phyloP scores from a whole-genome alignment of 1,140 invertebrate species.

The Heterodera carotae region DNA sequence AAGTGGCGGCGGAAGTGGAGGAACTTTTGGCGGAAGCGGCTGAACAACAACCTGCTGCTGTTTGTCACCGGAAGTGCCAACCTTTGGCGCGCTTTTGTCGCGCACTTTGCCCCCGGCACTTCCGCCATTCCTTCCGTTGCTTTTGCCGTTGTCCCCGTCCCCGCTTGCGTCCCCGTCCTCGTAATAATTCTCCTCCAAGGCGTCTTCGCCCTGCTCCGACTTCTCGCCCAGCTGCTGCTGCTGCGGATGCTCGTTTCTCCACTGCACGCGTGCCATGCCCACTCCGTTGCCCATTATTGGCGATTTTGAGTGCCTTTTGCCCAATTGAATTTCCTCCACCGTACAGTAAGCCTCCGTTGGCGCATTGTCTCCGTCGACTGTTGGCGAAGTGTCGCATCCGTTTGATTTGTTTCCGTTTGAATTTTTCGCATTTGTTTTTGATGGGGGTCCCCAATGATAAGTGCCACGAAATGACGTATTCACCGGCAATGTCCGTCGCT shows the following conservation, averaged over 20 bases:
- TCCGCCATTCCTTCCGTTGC: background rate
- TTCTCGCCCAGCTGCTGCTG: background rate
- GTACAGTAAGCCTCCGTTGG: slow-evolving; percentile 10
- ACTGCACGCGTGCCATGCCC: background rate
- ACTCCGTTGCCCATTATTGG: background rate
- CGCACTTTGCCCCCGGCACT: no score
- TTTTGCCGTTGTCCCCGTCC: background rate
- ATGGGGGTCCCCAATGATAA: background rate
- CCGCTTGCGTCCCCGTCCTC: background rate
- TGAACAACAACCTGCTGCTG: no score
- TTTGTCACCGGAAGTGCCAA: background rate
- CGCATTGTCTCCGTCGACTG: background rate
- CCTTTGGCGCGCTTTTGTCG: background rate
- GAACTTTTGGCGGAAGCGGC: background rate
- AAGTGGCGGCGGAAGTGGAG: background rate
- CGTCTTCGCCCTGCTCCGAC: background rate
- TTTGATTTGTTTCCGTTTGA: background rate
- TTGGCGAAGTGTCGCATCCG: background rate
- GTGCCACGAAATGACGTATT: background rate
- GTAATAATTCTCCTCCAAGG: slow-evolving; percentile 11
- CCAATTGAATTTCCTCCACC: slow-evolving; percentile 22
- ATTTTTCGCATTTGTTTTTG: background rate
- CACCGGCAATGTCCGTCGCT: background rate
- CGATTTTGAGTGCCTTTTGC: slow-evolving; percentile 10
- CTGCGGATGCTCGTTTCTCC: background rate